Conservation (phyloP, 2,888 invertebrate genomes). For the Cephus pulcher region DNA sequence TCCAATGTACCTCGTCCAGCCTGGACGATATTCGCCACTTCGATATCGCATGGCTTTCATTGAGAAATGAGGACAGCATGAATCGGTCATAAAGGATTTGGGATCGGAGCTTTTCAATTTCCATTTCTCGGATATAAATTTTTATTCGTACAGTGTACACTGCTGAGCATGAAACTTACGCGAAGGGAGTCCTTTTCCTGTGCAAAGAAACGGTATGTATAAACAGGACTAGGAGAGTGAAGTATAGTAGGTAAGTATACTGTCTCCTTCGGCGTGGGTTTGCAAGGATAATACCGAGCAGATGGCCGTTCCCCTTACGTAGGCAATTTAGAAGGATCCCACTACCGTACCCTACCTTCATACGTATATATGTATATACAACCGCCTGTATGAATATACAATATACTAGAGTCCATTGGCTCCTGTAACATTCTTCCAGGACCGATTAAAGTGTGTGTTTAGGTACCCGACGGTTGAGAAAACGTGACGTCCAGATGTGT, state of each 20-base stretch:
- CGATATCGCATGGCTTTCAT: neutral
- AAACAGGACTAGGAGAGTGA: neutral
- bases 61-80: neutral
- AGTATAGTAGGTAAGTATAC: neutral
- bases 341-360: slow-evolving; percentile 10
- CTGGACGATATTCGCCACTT: neutral
- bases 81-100: neutral
- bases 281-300: slow-evolving; percentile 17
- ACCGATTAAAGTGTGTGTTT: neutral
- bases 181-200: neutral
- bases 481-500: slow-evolving; percentile 42
- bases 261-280: neutral
- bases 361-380: neutral
- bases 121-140: neutral
- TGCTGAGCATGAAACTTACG: neutral
- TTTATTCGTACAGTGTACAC: neutral
- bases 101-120: neutral
- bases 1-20: neutral
- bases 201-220: neutral
- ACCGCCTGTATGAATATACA: neutral
- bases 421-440: neutral
- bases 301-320: slow-evolving; percentile 27
- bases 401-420: neutral
- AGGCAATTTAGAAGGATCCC: slow-evolving; percentile 31
- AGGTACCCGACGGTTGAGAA: slow-evolving; percentile 29